Base-by-base conservation (phyloP, 2,888 invertebrate genomes). In the Odontocolon sp. region DNA sequence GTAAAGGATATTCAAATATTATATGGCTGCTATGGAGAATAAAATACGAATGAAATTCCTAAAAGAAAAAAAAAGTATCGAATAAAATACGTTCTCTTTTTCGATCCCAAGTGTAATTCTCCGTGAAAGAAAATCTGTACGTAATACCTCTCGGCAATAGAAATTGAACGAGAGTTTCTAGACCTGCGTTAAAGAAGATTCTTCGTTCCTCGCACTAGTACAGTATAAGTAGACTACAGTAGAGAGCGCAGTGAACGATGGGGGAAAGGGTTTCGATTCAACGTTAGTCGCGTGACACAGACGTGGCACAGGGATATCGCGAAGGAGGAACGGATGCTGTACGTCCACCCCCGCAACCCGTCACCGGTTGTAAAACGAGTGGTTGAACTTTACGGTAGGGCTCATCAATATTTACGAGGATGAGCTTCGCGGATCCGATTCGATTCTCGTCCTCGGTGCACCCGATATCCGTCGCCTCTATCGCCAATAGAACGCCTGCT, bases 401-500 rank as follows among this genome's bases (percentile, higher is more conserved):
- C 80, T 81, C 80, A 81, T 83, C 83, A 82, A 83, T 82, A 81
- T 83, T 83, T 83, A 82, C 82, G 83, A 83, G 80, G 66, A 82
- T 80, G 80, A 80, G 78, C 77, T 77, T 64, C 68, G 68, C 82
- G 61, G 82, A 83, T 83, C 80, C 83, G 82, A 83, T 82, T 77
- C 77, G 77, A 82, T 77, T 80, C 77, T 70, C 68, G 76, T 77
- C 77, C 64, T 79, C 68, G 54, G 40, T 56, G 56, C 68, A 74
- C 67, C 64, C 68, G 74, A 77, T 74, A 57, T 56, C 54, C 64
- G 18, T 77, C 61, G 59, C 57, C 40, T 67, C 63, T 56, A 78
- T 78, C 79, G 77, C 63, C 61, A 67, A 63, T 38, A 16, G 76
- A 77, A 76, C 72, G 77, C 45, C 71, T 76, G 63, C 78, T 68